Evolutionary conservation across 2,113 vertebrate species (phyloP).

Genomic region (Shinisaurus crocodilurus): DNA sequence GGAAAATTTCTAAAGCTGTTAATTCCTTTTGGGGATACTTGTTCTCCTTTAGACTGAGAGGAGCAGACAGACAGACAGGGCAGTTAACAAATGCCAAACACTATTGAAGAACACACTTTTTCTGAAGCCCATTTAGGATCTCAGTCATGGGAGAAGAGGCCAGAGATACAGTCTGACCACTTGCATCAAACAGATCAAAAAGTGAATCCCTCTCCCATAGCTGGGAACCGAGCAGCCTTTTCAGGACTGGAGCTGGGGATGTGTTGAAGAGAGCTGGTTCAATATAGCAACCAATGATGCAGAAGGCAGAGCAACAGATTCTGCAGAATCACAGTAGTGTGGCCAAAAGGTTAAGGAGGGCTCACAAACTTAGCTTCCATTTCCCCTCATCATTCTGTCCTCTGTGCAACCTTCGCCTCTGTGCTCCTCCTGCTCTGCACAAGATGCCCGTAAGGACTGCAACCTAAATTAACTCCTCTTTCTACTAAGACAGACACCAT

Average conservation of each 20-base stretch:
- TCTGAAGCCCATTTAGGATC: neutral
- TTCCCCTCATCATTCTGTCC: neutral
- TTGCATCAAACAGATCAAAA: neutral
- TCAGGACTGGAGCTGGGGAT: neutral
- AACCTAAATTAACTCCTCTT: neutral
- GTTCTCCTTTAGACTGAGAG: conserved; percentile 31
- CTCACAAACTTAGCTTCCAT: neutral
- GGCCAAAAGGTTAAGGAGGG: neutral
- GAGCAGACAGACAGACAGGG: conserved; percentile 33
- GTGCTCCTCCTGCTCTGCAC: no score
- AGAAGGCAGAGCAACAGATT: neutral
- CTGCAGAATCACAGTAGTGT: neutral
- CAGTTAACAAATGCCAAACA: conserved; percentile 16
- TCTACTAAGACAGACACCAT: neutral
- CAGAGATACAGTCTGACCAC: neutral
- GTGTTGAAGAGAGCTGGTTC: neutral
- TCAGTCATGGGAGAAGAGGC: neutral
- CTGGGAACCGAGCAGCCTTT: neutral
- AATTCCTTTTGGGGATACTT: neutral
- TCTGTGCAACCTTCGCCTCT: no score
- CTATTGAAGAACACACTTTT: neutral
- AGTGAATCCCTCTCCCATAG: neutral
- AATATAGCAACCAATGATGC: neutral
- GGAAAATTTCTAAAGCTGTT: conserved; percentile 43
- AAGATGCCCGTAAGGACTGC: no score